phyloP scores from a whole-genome alignment of 2,113 vertebrate species.

The Verasper variegatus region DNA sequence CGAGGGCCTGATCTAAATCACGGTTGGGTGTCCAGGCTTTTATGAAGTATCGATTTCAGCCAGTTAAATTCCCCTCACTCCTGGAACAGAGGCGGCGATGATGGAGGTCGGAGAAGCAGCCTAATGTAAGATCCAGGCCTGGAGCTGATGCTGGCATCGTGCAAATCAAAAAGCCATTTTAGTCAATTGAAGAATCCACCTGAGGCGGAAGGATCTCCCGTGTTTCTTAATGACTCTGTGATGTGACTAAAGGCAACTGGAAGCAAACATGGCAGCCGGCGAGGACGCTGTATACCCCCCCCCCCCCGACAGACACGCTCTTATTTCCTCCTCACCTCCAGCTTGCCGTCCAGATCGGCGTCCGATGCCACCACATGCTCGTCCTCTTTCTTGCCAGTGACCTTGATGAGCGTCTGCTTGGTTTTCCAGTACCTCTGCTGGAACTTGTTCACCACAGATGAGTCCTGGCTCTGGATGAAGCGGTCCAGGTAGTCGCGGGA shows the following conservation, averaged over 20 bases:
- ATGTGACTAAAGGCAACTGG: neutral
- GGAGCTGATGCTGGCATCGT: neutral
- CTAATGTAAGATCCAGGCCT: constrained; percentile 37
- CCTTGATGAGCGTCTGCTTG: constrained; percentile 96
- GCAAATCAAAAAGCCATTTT: constrained; percentile 60
- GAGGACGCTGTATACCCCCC: neutral
- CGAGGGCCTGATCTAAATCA: constrained; percentile 4
- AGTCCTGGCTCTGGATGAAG: constrained; percentile 90
- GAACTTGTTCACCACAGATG: constrained; percentile 96
- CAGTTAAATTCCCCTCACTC: constrained; percentile 16
- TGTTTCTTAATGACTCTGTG: constrained; percentile 23
- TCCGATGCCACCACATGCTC: constrained; percentile 96
- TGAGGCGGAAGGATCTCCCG: constrained; percentile 8
- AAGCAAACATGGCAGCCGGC: neutral
- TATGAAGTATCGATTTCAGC: constrained; percentile 47
- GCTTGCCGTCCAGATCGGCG: constrained; percentile 94
- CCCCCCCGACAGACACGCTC: neutral
- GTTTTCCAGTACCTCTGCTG: constrained; percentile 98
- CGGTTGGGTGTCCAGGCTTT: constrained; percentile 2
- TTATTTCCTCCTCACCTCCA: constrained; percentile 85
- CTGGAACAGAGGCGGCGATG: constrained; percentile 14
- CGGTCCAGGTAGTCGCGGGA: constrained; percentile 90
- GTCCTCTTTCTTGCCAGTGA: constrained; percentile 96
- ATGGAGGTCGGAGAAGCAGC: constrained; percentile 14
- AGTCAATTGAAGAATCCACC: constrained; percentile 17